phyloP scores from a whole-genome alignment of 2,888 invertebrate species.

The Oithona nana region DNA sequence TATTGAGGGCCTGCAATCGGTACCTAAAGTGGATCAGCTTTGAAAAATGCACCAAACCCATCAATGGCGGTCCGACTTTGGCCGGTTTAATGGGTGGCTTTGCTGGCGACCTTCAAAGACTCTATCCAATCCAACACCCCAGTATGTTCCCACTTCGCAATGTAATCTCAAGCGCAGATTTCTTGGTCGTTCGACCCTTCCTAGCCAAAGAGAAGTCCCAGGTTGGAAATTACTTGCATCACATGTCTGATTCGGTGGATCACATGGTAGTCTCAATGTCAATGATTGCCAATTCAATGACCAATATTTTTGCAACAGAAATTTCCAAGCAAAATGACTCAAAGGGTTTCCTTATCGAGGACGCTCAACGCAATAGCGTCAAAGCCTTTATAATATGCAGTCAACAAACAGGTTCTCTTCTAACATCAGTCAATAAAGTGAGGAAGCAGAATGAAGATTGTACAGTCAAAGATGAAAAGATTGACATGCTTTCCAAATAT shows the following conservation, averaged over 20 bases:
- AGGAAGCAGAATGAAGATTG: no score
- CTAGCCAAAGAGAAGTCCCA: background rate
- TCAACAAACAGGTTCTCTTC: no score
- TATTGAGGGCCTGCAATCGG: conserved; percentile 6
- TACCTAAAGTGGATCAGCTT: conserved; percentile 13
- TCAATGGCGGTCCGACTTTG: conserved; percentile 9
- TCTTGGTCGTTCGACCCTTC: background rate
- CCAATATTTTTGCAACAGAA: no score
- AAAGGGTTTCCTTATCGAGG: no score
- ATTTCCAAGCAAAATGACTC: no score
- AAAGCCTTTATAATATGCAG: no score
- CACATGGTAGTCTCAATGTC: no score
- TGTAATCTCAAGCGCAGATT: background rate
- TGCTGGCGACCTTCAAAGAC: conserved; percentile 10
- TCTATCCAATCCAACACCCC: conserved; percentile 8
- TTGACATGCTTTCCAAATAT: background rate
- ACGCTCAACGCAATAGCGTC: no score
- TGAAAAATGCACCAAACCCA: background rate
- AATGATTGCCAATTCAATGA: no score
- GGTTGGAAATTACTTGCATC: background rate
- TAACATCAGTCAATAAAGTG: no score
- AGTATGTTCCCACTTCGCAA: background rate
- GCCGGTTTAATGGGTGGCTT: conserved; percentile 14
- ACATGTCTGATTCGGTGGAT: background rate
- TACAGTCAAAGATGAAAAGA: background rate